Evolutionary conservation across 2,113 vertebrate species (phyloP).

Genomic region (Globicephala melas): DNA sequence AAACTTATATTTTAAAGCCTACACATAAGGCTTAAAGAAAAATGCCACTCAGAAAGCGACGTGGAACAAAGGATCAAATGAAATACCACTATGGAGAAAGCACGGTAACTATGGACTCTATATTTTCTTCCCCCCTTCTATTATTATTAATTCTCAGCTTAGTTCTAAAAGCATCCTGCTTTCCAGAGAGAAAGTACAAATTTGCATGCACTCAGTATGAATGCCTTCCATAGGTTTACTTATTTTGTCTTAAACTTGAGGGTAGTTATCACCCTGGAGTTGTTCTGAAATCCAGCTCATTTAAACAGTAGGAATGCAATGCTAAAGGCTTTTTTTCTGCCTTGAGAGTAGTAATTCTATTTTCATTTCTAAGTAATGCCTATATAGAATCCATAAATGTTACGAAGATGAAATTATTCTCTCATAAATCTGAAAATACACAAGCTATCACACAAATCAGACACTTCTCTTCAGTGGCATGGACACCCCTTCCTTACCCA

Average conservation of each 20-base stretch:
- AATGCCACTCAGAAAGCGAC: background rate
- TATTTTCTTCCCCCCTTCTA: fast-evolving
- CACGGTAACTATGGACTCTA: background rate
- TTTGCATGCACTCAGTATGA: fast-evolving
- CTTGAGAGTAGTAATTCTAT: background rate
- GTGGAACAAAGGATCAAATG: background rate
- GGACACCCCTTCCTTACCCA: background rate
- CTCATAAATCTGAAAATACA: background rate
- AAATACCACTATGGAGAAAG: background rate
- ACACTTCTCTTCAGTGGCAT: fast-evolving
- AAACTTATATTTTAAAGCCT: constrained; percentile 37
- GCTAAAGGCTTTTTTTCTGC: background rate
- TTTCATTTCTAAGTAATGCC: background rate
- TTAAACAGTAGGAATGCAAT: background rate
- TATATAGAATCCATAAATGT: background rate
- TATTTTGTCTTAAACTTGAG: background rate
- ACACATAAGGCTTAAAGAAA: background rate
- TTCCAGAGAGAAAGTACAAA: background rate
- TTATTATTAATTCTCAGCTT: background rate
- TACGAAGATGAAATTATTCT: background rate
- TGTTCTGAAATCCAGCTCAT: background rate
- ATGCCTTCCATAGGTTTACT: background rate
- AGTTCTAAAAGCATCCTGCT: background rate
- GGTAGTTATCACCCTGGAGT: background rate
- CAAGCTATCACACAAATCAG: background rate